Conservation (phyloP, 2,113 vertebrate genomes). For the Muntiacus muntjak region DNA sequence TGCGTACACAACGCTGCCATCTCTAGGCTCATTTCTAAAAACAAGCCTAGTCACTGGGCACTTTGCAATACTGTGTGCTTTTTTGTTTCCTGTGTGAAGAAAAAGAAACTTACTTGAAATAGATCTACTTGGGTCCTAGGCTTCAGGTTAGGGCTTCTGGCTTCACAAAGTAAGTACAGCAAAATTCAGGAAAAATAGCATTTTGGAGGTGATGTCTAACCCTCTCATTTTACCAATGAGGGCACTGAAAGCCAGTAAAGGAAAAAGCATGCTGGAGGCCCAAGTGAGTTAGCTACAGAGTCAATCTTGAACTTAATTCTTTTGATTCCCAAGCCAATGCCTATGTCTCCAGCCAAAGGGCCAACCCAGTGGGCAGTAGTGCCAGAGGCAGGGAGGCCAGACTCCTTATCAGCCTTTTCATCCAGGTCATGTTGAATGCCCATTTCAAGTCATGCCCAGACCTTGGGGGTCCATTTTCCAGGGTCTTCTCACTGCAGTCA, state of each 20-base stretch:
- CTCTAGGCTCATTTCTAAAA: not conserved
- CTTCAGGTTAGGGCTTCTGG: not conserved
- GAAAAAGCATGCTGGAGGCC: not conserved
- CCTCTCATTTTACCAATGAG: not conserved
- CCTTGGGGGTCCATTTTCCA: not conserved
- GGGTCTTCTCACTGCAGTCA: not conserved
- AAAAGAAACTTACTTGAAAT: not conserved
- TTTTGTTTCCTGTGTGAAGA: not conserved
- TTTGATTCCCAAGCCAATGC: not conserved
- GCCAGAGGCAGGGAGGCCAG: not conserved
- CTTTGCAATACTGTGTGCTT: not conserved
- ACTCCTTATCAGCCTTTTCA: not conserved
- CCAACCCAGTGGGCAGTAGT: not conserved
- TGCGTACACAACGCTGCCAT: not conserved
- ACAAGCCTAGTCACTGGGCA: not conserved
- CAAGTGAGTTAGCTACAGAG: not conserved
- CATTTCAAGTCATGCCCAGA: not conserved
- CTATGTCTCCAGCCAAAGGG: not conserved
- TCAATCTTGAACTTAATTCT: not conserved
- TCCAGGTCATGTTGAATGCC: not conserved
- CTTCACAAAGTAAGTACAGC: not conserved
- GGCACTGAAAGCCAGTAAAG: not conserved
- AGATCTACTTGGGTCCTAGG: not conserved
- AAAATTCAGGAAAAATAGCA: not conserved
- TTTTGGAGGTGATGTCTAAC: not conserved